A percentile compares a stretch with the other conserved stretches of the same genome.
Evolutionary conservation across 2,888 invertebrate genomes (phyloP).

Genomic region (Pseudoips prasinana): DNA sequence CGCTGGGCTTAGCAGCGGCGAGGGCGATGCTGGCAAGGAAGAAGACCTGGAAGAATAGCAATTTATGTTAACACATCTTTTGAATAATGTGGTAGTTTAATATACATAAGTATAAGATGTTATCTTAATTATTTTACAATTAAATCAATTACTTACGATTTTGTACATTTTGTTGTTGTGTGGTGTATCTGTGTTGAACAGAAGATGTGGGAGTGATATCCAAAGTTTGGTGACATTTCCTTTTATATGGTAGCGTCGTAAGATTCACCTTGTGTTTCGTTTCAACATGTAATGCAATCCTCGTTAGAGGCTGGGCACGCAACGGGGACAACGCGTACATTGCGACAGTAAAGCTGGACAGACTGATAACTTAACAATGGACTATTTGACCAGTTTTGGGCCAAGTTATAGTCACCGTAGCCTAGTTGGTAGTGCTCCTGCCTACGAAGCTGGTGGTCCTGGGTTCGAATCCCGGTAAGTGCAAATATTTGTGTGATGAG

Average conservation of each 20-base stretch:
- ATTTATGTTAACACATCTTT: background rate
- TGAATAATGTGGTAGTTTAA: too few species aligned
- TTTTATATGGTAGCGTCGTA: slow-evolving; percentile 67
- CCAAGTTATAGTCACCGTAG: too few species aligned
- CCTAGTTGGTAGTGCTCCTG: too few species aligned
- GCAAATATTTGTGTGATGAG: too few species aligned
- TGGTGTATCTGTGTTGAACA: slow-evolving; percentile 50
- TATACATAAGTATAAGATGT: too few species aligned
- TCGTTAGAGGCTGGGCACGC: slow-evolving; percentile 66
- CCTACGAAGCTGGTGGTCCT: too few species aligned
- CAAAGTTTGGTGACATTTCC: slow-evolving; percentile 59
- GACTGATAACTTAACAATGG: slow-evolving; percentile 46
- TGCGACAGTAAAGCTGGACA: slow-evolving; percentile 53
- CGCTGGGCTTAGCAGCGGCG: slow-evolving; percentile 61
- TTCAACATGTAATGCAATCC: slow-evolving; percentile 64
- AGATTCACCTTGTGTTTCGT: slow-evolving; percentile 76
- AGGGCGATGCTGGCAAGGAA: slow-evolving; percentile 59
- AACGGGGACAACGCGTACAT: slow-evolving; percentile 64
- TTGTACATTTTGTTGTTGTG: slow-evolving; percentile 62
- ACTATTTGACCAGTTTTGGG: slow-evolving; percentile 39
- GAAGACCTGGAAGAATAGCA: slow-evolving; percentile 51
- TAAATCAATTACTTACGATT: slow-evolving; percentile 52
- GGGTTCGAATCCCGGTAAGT: too few species aligned
- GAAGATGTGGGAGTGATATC: slow-evolving; percentile 65
- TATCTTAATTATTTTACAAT: too few species aligned